Base-by-base conservation (phyloP, 2,888 invertebrate species). In the Pseudoips prasinana region DNA sequence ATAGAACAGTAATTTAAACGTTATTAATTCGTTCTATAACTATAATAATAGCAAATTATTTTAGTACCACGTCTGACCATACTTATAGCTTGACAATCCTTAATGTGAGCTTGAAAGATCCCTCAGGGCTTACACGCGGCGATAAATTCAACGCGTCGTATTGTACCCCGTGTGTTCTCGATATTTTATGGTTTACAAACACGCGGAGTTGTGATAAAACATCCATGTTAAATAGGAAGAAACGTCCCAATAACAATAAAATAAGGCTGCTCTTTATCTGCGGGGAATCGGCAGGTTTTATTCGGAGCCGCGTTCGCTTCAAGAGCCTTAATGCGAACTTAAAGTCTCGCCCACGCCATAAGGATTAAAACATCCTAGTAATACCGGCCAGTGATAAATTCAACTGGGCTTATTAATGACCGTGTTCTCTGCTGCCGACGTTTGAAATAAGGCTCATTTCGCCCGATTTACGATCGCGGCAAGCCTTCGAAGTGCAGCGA, bases 301-400 rank as follows among this genome's bases (percentile, higher is more conserved):
- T 10, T 1, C 11, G 7, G 10, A 7, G 10, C 11, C 4, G 20
- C 20, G 20, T n/a, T 20, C 20, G 20, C 20, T 20, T 20, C 7
- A 20, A n/a, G 4, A 20, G 7, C 20, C 25, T 11, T 25, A 25
- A 25, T 6, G 10, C 8, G 22, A 11, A 11, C 10, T 20, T 20
- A n/a, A 20, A 20, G 20, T n/a, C 20, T 3, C 20, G 46, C 58
- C 56, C 56, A 58, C 58, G 55, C 55, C 39, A 33, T 51, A 48
- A 55, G 58, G 58, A 63, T 59, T 66, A 65, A 60, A 65, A 49
- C 64, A 49, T 70, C 61, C 55, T 51, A 59, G 58, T 46, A 45
- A 41, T 48, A 40, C 50, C 23, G 50, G 39, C 33, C 36, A 55
- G 47, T 52, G 51, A 70, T 71, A 71, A 63, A 70, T 65, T 62